phyloP scores from a whole-genome alignment of 2,113 vertebrate genomes.

The Thalassoma bifasciatum region DNA sequence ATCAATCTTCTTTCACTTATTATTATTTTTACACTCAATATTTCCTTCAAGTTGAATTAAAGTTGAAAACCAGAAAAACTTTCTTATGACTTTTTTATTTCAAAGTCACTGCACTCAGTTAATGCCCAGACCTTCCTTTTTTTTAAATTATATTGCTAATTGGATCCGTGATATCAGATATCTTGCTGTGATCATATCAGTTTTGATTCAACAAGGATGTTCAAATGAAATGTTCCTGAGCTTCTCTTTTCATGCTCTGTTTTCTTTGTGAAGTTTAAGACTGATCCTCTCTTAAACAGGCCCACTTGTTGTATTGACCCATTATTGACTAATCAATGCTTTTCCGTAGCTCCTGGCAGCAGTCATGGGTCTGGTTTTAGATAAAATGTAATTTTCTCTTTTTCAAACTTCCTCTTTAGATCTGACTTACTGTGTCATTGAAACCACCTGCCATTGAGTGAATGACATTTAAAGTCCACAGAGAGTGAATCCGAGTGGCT shows the following conservation, averaged over 20 bases:
- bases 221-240: conserved; percentile 3
- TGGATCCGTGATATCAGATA: conserved; percentile 3
- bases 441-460: conserved; percentile 2
- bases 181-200: conserved; percentile 4
- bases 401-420: not conserved
- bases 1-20: not conserved
- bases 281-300: conserved; percentile 38
- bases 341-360: conserved; percentile 11
- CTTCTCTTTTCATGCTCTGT: conserved; percentile 15
- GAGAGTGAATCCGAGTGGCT: not conserved
- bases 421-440: conserved; percentile 10
- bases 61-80: not conserved
- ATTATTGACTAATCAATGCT: conserved; percentile 45
- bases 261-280: conserved; percentile 39
- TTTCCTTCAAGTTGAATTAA: not conserved
- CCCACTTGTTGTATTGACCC: conserved; percentile 52
- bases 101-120: not conserved
- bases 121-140: not conserved
- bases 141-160: not conserved
- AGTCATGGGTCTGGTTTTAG: conserved; percentile 26
- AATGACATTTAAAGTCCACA: not conserved
- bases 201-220: conserved; percentile 12
- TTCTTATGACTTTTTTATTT: not conserved
- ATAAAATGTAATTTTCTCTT: conserved; percentile 29
- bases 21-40: not conserved